Evolutionary conservation across 1,140 invertebrate species (phyloP).

Genomic region (Platyscapa corneri): DNA sequence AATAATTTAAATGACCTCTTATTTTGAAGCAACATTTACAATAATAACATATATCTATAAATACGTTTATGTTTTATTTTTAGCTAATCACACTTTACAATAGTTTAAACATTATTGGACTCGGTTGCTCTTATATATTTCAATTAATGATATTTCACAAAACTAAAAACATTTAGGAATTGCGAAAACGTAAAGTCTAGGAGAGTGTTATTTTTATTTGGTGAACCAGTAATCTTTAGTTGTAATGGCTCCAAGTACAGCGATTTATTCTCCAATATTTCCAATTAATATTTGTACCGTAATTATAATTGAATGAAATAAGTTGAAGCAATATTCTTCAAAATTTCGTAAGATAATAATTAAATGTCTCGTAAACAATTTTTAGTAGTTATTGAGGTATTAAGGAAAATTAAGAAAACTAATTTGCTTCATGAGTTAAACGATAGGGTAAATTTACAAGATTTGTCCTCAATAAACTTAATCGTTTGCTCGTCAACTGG

Average conservation of each 20-base stretch:
- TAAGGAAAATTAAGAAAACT: constrained; percentile 4
- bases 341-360: neutral
- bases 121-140: no score
- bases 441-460: neutral
- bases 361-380: constrained; percentile 1
- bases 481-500: neutral
- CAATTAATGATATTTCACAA: no score
- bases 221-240: no score
- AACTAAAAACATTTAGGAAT: no score
- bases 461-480: constrained; percentile 9
- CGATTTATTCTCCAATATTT: neutral
- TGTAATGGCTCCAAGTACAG: no score
- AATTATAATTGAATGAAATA: neutral
- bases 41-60: no score
- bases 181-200: no score
- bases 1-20: neutral
- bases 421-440: neutral
- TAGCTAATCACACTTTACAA: no score
- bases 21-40: no score
- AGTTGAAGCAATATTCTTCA: neutral
- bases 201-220: no score
- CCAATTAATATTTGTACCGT: neutral
- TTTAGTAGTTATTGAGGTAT: neutral
- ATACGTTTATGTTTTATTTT: no score
- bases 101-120: no score